Evolutionary conservation across 1,140 invertebrate species (phyloP).

Genomic region (Chironomus striatipennis): DNA sequence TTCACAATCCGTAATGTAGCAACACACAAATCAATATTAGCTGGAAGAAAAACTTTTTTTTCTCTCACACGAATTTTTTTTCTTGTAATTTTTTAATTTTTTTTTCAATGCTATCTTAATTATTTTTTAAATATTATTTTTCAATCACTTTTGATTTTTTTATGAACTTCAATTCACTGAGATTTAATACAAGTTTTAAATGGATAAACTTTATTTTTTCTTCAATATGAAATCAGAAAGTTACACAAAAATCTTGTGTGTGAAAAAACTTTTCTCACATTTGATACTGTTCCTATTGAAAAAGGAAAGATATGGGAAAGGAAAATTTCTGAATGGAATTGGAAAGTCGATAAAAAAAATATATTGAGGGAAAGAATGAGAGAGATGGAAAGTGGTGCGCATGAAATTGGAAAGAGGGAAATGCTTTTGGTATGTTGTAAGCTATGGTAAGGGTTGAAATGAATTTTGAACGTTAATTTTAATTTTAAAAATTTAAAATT

Average conservation of each 20-base stretch:
- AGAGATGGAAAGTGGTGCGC: neutral
- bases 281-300: conserved; percentile 2
- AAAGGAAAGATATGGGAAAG: neutral
- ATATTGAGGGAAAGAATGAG: neutral
- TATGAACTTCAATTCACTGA: neutral
- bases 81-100: too few species aligned
- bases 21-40: conserved; percentile 3
- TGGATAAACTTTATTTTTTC: neutral
- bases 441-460: too few species aligned
- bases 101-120: neutral
- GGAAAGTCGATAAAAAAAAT: too few species aligned
- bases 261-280: conserved; percentile 14
- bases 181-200: neutral
- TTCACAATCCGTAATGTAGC: too few species aligned
- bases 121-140: too few species aligned
- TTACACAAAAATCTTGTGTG: conserved; percentile 8
- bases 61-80: neutral
- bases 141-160: neutral
- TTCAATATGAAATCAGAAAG: neutral
- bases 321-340: neutral
- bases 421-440: too few species aligned
- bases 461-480: too few species aligned
- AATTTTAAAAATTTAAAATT: too few species aligned
- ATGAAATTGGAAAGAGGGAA: neutral
- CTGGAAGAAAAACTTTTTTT: conserved; percentile 6